phyloP scores from a whole-genome alignment of 2,113 vertebrate genomes.

The Ceyx melanurus region DNA sequence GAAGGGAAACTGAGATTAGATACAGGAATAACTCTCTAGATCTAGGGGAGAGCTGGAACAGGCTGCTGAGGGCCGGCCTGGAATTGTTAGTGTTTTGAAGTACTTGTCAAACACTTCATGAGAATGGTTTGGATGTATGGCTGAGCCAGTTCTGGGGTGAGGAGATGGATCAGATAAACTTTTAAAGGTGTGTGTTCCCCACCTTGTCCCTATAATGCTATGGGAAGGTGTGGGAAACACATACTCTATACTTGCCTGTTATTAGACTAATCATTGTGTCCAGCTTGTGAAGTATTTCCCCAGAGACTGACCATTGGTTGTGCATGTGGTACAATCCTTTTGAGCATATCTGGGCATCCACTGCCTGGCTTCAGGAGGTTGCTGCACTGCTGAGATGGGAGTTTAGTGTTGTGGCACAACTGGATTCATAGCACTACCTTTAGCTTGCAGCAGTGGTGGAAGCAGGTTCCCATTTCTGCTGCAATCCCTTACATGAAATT shows the following conservation, averaged over 20 bases:
- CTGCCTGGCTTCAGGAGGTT: background rate
- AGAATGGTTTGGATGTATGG: background rate
- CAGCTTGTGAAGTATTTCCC: background rate
- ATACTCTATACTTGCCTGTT: accelerated
- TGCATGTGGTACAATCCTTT: background rate
- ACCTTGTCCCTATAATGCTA: accelerated
- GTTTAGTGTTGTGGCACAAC: background rate
- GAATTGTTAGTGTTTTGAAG: background rate
- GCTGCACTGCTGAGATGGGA: background rate
- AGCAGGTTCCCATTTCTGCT: background rate
- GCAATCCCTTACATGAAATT: background rate
- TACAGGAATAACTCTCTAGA: background rate
- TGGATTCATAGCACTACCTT: background rate
- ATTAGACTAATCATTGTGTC: accelerated
- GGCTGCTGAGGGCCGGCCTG: background rate
- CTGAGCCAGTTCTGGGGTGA: background rate
- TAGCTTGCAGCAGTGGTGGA: background rate
- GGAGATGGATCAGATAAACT: background rate
- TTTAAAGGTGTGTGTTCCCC: background rate
- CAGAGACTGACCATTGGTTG: accelerated
- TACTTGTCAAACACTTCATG: background rate
- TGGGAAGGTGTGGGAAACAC: background rate
- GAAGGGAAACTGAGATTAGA: background rate
- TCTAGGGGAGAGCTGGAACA: background rate
- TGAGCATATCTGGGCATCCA: background rate